Evolutionary conservation across 1,140 invertebrate species (phyloP).

Genomic region (Calephelis nemesis): DNA sequence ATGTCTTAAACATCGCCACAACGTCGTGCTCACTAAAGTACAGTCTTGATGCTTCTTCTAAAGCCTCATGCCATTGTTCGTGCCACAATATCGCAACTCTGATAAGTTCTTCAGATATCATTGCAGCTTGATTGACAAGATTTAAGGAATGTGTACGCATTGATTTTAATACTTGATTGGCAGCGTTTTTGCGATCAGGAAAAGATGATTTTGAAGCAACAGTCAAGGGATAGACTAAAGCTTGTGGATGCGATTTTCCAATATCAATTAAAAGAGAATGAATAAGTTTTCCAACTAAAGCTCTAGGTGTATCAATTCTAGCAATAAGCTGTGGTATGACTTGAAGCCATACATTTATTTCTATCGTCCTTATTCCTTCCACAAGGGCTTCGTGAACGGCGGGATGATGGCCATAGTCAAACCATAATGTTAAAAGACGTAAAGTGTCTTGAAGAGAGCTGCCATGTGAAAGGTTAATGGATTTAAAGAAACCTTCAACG

Average conservation of each 20-base stretch:
- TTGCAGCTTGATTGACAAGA: conserved; percentile 95
- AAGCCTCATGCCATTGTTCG: conserved; percentile 98
- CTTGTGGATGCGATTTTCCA: conserved; percentile 93
- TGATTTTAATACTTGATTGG: conserved; percentile 96
- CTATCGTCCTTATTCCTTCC: conserved; percentile 94
- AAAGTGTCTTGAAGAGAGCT: conserved; percentile 99
- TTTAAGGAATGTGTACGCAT: conserved; percentile 96
- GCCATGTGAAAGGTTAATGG: conserved; percentile 94
- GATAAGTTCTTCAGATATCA: conserved; percentile 98
- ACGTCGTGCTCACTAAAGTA: conserved; percentile 98
- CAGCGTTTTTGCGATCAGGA: conserved; percentile 90
- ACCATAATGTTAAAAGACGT: conserved; percentile 95
- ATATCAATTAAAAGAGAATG: conserved; percentile 97
- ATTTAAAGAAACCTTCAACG: conserved; percentile 97
- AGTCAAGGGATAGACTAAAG: conserved; percentile 97
- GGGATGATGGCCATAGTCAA: conserved; percentile 95
- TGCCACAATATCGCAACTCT: conserved; percentile 99
- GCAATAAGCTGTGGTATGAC: conserved; percentile 99
- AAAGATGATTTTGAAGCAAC: conserved; percentile 98
- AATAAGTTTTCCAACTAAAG: conserved; percentile 93
- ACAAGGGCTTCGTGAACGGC: conserved; percentile 96
- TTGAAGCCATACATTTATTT: conserved; percentile 99
- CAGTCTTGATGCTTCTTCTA: conserved; percentile 96
- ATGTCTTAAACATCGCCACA: conserved; percentile 96
- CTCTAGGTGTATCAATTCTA: conserved; percentile 95